Base-by-base conservation (phyloP, 2,797 vertebrate genomes). In the Meriones psammophilus region DNA sequence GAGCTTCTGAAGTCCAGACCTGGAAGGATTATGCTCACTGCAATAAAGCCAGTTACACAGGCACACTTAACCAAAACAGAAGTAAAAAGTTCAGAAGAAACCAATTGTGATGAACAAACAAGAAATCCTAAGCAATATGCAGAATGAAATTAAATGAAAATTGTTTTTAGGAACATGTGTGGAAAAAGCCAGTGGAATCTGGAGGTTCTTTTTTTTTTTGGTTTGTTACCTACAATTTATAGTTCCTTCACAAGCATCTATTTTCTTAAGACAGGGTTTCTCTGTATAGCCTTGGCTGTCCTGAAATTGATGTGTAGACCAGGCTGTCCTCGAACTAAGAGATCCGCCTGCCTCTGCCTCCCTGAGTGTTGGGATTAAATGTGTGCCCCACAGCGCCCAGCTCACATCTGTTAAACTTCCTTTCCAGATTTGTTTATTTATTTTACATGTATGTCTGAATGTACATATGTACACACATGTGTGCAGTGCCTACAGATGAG, bases 161-260 rank as follows among this genome's bases (percentile, higher is more conserved):
- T 62, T 79, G 22, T 10, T 96, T 94, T 60, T 24, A 68, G 60
- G 26, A 91, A 64, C 8, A 77, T 18, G 22, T 33, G 60, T 81
- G 42, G 91, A 46, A 95, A 78, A 95, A 89, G 18, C 39, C n/a
- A 46, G 22, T 60, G 69, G n/a, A 81, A 30, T 46, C 50, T 79
- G 26, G 42, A 93, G 33, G 5, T 14, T 87, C 76, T 78, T 56
- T 78, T 84, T 89, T 54, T 2, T 39, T 39, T 39, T n/a, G n/a
- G 33, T 36, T 91, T 77, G n/a, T 66, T 42, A n/a, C 12, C 12
- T 60, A 8, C 8, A 17, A 50, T 78, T 88, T 95, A 80, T 85
- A 89, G 88, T 83, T 91, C 33, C 78, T 77, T 68, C 76, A 54
- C 10, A 77, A 88, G 74, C 77, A 84, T 88, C 77, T 93, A 22